Evolutionary conservation across 2,797 vertebrate genomes (phyloP).

Genomic region (Percopsis omiscomaycus): DNA sequence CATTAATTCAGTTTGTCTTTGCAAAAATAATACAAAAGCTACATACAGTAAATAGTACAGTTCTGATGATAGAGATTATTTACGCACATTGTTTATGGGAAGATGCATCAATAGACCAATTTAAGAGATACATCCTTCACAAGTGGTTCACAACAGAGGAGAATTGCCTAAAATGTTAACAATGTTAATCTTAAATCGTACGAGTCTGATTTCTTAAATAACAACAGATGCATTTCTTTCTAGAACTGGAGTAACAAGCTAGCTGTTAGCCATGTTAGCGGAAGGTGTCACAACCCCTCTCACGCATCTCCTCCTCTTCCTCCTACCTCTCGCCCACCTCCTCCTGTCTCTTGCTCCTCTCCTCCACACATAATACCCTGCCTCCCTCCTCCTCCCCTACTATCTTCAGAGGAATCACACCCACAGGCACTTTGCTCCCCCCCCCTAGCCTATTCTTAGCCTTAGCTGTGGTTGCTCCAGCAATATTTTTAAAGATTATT

Average conservation of each 20-base stretch:
- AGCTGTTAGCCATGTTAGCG: conserved; percentile 47
- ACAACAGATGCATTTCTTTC: conserved; percentile 1
- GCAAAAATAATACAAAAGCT: no score
- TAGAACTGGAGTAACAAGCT: conserved; percentile 37
- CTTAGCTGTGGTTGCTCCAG: conserved; percentile 62
- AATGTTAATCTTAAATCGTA: neutral
- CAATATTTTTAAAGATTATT: conserved; percentile 85
- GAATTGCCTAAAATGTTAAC: no score
- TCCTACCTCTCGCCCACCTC: conserved; percentile 7
- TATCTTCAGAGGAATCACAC: conserved; percentile 59
- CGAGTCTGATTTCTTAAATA: no score
- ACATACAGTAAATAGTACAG: no score
- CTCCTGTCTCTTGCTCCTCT: neutral
- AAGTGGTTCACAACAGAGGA: no score
- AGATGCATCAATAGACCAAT: no score
- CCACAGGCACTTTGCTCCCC: conserved; percentile 53
- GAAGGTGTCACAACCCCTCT: conserved; percentile 53
- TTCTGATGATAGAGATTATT: no score
- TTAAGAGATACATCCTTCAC: no score
- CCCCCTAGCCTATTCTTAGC: conserved; percentile 76
- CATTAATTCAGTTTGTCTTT: no score
- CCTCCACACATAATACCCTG: conserved; percentile 1
- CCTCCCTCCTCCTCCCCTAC: conserved; percentile 26
- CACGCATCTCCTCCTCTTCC: conserved; percentile 4
- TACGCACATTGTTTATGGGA: no score